Evolutionary conservation across 1,140 invertebrate genomes (phyloP), one percentile per base, ranked within the genome.

Genomic region (Phthorimaea operculella): DNA sequence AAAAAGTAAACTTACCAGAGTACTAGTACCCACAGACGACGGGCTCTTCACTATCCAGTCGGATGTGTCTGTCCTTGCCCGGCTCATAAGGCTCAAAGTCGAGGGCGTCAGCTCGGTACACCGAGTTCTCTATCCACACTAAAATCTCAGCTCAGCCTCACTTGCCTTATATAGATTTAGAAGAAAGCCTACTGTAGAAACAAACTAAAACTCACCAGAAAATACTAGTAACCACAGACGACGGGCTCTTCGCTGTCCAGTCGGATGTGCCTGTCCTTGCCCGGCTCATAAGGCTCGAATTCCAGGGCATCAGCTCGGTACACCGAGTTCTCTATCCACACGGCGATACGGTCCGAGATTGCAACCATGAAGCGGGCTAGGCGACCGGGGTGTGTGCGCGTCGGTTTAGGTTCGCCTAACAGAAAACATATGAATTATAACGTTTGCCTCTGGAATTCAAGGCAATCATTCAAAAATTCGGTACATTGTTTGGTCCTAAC

Each of bases 331-430:
- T 86, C 82, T 6, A 86, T 81, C 82, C 82, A 85, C 0, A 86
- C 79, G 0, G 82, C 84, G 14, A 86, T 83, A 11, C 84, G 74
- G 56, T 86, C 84, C 0, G 84, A 85, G 45, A 86, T 77, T 0
- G 82, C 82, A 4, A 85, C 76, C 83, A 86, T 86, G 58, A 86
- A 86, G 0, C 83, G 76, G 0, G 82, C 67, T 5, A 86, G 70
- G 1, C 83, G 74, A 9, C 74, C 77, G 0, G 75, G 73, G 44
- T 84, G 71, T 6, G 72, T 76, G 8, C 83, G 73, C 0, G 79
- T 70, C 1, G 83, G 83, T 54, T 85, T 85, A 10, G 74, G 78
- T 58, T 86, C 76, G 42, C 80, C 83, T 86, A 42, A 39, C 21
- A 28, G 21, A 28, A 28, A 28, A 28, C n/a, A n/a, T n/a, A n/a